Evolutionary conservation across 2,797 vertebrate genomes (phyloP), one percentile per base, ranked within the genome.

Genomic region (Fundulus diaphanus): DNA sequence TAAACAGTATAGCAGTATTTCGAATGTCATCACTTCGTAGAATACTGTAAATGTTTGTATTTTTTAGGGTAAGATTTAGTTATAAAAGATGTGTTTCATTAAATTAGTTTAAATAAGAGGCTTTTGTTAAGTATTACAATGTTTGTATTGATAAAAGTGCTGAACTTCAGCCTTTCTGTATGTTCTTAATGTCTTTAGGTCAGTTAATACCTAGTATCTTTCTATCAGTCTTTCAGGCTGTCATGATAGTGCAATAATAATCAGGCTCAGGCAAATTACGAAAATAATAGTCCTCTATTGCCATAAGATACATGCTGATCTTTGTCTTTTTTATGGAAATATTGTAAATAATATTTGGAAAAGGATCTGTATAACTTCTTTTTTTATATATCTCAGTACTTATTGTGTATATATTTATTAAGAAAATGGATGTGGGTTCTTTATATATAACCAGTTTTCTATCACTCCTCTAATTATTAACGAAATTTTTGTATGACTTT

Each of bases 331-430:
- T 37, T 9, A 70, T 72, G 57, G 63, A 82, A 80, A 85, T 82
- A 71, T 79, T 86, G 85, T 92, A 89, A 54, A 91, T 88, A 88
- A 61, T 49, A 68, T 83, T 68, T 82, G 75, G 76, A 81, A 86
- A 77, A 18, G 42, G 82, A 80, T 90, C 56, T 65, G 29, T 72
- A 70, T 68, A 82, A 84, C 83, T 78, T 66, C 16, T 82, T 57
- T 75, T 71, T 92, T 94, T 94, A n/a, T 94, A 73, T 94, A 93
- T 91, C 77, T 90, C 88, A 94, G 90, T 94, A 95, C 92, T 94
- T 94, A 88, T 82, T 93, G 92, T 93, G 92, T 95, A 94, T 94
- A 95, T 96, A 95, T 96, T 95, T 96, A 95, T 95, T 95, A 90
- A 90, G 83, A 90, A 79, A 88, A 83, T 77, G 93, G 95, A 94